Base-by-base conservation (phyloP, 2,113 vertebrate species). In the Protomyctophum bolini region DNA sequence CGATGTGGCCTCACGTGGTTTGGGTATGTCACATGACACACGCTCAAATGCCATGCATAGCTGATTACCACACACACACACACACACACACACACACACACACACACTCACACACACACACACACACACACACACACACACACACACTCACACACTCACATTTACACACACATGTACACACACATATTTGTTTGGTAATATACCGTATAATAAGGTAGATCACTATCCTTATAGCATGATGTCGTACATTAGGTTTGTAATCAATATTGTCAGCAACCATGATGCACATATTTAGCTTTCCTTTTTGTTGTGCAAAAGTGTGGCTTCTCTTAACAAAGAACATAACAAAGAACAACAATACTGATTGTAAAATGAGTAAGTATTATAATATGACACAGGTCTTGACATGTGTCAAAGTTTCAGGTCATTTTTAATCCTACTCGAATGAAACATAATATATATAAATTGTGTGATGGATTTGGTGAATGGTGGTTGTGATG, bases 1-100 rank as follows among this genome's bases (percentile, higher is more conserved):
- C 1, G 97, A 98, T 58, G 97, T 98, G 90, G 97, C 97, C 68
- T 98, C 97, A 59, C 96, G 97, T 82, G 97, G 97, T 93, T 93
- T 98, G 94, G 97, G 95, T 99, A 97, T 94, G 97, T 96, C 92
- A 50, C 46, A 10, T 21, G 1, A 21, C 21, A 21, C 63, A 72
- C 71, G 70, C 65, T 73, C 5, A 52, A 41, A 66, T 47, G 72
- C 48, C 67, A 29, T 63, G 52, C 66, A 63, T 0, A 7, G 54
- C 62, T 62, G 48, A 21, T 63, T 28, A 21, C 45, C 57, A 10
- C 45, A 61, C 50, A 15, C 12, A 49, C 33, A 29, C 21, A 65
- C 21, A 50, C 15, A 64, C 46, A 50, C 48, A 29, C 15, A 46
- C 29, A 59, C 8, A 33, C 58, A 41, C 33, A 4, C 54, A 55